phyloP scores from a whole-genome alignment of 2,113 vertebrate species.

The Archocentrus centrarchus region DNA sequence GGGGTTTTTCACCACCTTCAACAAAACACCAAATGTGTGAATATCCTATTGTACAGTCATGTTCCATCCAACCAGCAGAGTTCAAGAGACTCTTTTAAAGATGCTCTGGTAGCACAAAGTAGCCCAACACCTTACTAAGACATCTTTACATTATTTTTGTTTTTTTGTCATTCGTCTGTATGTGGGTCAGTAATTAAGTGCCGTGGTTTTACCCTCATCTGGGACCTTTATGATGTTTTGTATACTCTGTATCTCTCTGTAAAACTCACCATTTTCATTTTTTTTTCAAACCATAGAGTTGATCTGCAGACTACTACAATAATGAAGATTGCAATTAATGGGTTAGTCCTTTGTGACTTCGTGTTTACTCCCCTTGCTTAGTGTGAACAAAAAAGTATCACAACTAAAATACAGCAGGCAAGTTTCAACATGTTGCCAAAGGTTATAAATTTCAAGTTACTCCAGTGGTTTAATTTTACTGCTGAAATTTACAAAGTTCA shows the following conservation, averaged over 20 bases:
- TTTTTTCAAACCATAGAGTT: background rate
- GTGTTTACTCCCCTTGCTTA: background rate
- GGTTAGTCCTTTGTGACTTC: background rate
- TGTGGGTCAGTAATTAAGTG: background rate
- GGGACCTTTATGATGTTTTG: background rate
- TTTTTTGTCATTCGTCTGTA: background rate
- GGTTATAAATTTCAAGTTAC: conserved; percentile 1
- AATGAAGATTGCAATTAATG: background rate
- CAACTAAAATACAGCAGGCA: background rate
- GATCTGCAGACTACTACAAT: background rate
- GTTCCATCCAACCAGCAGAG: background rate
- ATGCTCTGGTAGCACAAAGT: no score
- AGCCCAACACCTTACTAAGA: background rate
- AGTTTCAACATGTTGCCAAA: background rate
- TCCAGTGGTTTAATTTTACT: conserved; percentile 32
- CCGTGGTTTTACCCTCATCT: background rate
- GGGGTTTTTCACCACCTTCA: background rate
- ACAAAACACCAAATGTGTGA: background rate
- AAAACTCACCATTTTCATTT: background rate
- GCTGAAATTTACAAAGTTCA: conserved; percentile 39
- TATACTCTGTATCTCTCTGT: background rate
- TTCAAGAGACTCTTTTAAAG: no score
- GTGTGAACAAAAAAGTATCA: background rate
- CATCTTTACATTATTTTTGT: background rate
- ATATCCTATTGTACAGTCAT: background rate